Evolutionary conservation across 1,140 invertebrate genomes (phyloP).

Genomic region (Myzus persicae): DNA sequence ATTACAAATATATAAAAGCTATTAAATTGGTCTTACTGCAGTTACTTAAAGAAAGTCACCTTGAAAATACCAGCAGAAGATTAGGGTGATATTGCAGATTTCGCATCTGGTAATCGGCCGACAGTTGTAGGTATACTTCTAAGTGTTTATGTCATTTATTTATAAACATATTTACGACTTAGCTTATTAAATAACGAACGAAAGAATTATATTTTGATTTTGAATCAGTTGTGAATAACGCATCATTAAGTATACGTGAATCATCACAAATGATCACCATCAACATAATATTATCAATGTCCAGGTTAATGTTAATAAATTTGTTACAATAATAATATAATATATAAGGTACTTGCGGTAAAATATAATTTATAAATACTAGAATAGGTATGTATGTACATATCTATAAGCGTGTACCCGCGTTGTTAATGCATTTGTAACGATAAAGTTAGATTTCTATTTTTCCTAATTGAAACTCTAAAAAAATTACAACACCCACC

Average conservation of each 20-base stretch:
- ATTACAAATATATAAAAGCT: not conserved
- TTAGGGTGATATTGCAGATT: not conserved
- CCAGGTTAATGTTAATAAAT: not conserved
- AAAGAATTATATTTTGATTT: not conserved
- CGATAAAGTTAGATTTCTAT: not conserved
- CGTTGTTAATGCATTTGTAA: not conserved
- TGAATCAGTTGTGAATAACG: not conserved
- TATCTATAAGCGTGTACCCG: no score
- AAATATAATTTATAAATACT: not conserved
- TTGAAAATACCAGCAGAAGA: not conserved
- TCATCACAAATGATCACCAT: not conserved
- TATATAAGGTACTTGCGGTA: not conserved
- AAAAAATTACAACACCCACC: not conserved
- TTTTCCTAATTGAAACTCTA: slow-evolving; percentile 17
- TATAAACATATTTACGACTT: not conserved
- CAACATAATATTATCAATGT: not conserved
- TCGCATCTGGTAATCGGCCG: not conserved
- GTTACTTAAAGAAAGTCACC: not conserved
- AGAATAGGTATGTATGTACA: no score
- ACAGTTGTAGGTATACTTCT: not conserved
- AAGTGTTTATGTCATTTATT: not conserved
- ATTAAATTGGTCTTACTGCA: not conserved
- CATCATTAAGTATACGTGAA: not conserved
- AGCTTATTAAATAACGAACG: not conserved
- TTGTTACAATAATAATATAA: not conserved